Evolutionary conservation across 2,888 invertebrate genomes (phyloP), one percentile per base, ranked within the genome.

Genomic region (Sarcophaga caerulescens): DNA sequence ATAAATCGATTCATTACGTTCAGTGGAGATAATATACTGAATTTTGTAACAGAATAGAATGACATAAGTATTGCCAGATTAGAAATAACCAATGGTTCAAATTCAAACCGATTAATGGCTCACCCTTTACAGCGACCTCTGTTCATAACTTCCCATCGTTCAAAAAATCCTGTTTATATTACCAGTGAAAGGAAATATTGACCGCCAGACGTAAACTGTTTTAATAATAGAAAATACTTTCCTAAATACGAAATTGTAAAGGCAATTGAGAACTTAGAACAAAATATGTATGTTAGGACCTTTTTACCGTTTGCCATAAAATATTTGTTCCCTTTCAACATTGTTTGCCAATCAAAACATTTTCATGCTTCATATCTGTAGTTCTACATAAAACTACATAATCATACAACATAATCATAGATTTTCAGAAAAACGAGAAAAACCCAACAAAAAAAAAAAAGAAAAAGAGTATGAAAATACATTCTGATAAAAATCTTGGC

Each of bases 281-380:
- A 14, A 57, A 57, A 17, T 35, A 35, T 35, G 35, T 35, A 35
- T 35, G 8, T 35, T 35, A 0, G 35, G 35, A 35, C 35, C 57
- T 57, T 57, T 57, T 17, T 57, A 57, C 17, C 35, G 1, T 57
- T 6, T 17, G 17, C 57, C 14, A 57, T 2, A 35, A 35, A 35
- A 35, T 44, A 44, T 66, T 17, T 65, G 1, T 66, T 11, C 44
- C 19, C 44, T 66, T 17, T 66, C 19, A n/a, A 52, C 17, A 52
- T 52, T 52, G 52, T 59, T 45, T 59, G 70, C 12, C 75, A 84
- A 84, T 76, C 79, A 75, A 84, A 84, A 75, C 47, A 66, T 76
- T 70, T 80, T 80, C 75, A 84, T 75, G 70, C 79, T 75, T 84
- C 75, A 79, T 65, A 79, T 82, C 35, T 71, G 71, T 69, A 63